These are phyloP conservation scores for Acleris sparsana DNA, from an alignment of 2,888 invertebrate species.

Conservation along the genomic window DNA sequence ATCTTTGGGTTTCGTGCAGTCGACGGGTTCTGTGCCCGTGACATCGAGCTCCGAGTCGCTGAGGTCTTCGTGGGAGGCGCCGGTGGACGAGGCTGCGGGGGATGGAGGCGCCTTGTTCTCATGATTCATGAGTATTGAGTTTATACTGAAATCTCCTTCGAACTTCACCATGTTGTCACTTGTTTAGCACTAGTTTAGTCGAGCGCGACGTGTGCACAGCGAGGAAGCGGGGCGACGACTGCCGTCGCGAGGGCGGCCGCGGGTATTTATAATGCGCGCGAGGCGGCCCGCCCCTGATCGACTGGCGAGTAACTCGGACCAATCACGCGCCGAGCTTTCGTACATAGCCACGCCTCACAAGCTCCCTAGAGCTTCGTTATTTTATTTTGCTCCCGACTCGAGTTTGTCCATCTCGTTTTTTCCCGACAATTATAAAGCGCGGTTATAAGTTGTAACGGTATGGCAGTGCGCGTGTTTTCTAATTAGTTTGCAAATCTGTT, in stretches of 20 bases:
- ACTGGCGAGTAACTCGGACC: conserved; percentile 49
- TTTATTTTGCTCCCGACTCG: conserved; percentile 43
- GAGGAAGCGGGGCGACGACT: conserved; percentile 72
- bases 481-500: too few species aligned
- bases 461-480: not conserved
- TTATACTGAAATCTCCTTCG: conserved; percentile 91
- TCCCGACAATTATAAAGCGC: conserved; percentile 15
- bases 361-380: conserved; percentile 46
- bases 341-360: conserved; percentile 69
- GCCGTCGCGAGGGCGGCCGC: conserved; percentile 74
- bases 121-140: conserved; percentile 87
- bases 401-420: conserved; percentile 27
- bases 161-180: conserved; percentile 81
- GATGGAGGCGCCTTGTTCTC: conserved; percentile 71
- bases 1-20: conserved; percentile 84
- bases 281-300: conserved; percentile 61
- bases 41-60: conserved; percentile 90
- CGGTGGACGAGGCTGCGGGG: conserved; percentile 69
- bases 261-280: conserved; percentile 61
- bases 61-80: conserved; percentile 69
- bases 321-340: conserved; percentile 67
- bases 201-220: conserved; percentile 58
- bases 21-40: conserved; percentile 89
- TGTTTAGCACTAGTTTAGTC: conserved; percentile 48
- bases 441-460: not conserved